Evolutionary conservation across 2,113 vertebrate genomes (phyloP), one percentile per base, ranked within the genome.

Genomic region (Actinemys pallida): DNA sequence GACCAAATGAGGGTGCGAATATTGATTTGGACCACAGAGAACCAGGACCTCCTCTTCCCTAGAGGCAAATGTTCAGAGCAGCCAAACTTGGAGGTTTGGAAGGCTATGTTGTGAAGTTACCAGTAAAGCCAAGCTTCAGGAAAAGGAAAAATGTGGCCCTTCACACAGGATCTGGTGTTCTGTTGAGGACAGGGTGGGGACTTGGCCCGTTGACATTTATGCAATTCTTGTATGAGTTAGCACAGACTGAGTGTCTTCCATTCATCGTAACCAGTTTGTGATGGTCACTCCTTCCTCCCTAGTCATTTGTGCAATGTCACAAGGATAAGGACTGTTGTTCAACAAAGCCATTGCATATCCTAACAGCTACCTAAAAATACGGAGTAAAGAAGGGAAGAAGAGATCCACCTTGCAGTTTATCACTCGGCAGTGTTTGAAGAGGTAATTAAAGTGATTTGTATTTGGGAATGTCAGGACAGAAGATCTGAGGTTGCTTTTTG

Each of bases 381-480:
- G 6, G 20, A 79, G 52, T 22, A 9, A 91, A 89, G 56, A 47
- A 69, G 35, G 6, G 4, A 84, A 91, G 83, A 35, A 86, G 90
- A 92, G 86, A 87, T 85, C 83, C 89, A 52, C 54, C 54, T 88
- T 87, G 49, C 65, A 86, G 81, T 94, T 97, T 93, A 86, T 94
- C 81, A 65, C 22, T 93, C 82, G 83, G 93, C 81, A 94, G 54
- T 92, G 89, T 96, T 85, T 83, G 91, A 95, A 93, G 94, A 95
- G 95, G 94, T 84, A 95, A 96, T 86, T 95, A 91, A 94, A 95
- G 84, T 89, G 85, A 94, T 96, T 81, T 96, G 93, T 94, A 94
- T 92, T 96, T 95, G 81, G 80, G 93, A 84, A 93, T 95, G 96
- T 89, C 65, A 83, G 93, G 89, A 96, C 89, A 94, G 92, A 95